phyloP scores from a whole-genome alignment of 2,888 invertebrate species.

The Aquatica leii region DNA sequence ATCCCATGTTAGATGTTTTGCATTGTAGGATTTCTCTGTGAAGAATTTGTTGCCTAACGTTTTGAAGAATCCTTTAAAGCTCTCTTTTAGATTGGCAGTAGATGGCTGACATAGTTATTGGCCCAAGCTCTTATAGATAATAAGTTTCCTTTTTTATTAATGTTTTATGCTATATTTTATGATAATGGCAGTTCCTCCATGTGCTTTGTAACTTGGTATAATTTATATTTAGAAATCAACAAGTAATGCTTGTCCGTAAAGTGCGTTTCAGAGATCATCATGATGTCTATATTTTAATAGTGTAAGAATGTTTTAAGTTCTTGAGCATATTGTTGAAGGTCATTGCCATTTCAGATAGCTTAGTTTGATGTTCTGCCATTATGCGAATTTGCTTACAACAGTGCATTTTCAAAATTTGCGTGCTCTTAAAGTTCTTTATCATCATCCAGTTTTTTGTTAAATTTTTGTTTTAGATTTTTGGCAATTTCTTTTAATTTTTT shows the following conservation, averaged over 20 bases:
- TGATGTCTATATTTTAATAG: neutral
- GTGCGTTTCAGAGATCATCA: constrained; percentile 10
- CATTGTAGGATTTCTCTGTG: neutral
- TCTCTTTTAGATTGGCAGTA: neutral
- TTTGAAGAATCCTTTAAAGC: neutral
- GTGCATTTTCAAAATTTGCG: too few species aligned
- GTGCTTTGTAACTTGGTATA: neutral
- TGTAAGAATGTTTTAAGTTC: too few species aligned
- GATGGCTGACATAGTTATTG: neutral
- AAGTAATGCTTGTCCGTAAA: neutral
- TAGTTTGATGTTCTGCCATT: too few species aligned
- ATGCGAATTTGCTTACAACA: too few species aligned
- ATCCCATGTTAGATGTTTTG: neutral
- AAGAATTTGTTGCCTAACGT: neutral
- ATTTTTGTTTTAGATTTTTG: too few species aligned
- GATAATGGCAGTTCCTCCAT: constrained; percentile 5
- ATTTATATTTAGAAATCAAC: neutral
- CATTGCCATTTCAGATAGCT: too few species aligned
- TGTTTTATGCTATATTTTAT: neutral
- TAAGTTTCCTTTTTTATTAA: too few species aligned
- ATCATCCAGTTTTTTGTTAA: too few species aligned
- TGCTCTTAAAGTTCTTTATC: too few species aligned
- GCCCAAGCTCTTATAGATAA: neutral
- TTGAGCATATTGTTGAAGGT: too few species aligned
- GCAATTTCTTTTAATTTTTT: too few species aligned